Base-by-base conservation (phyloP, 2,113 vertebrate genomes). In the Silurus meridionalis region DNA sequence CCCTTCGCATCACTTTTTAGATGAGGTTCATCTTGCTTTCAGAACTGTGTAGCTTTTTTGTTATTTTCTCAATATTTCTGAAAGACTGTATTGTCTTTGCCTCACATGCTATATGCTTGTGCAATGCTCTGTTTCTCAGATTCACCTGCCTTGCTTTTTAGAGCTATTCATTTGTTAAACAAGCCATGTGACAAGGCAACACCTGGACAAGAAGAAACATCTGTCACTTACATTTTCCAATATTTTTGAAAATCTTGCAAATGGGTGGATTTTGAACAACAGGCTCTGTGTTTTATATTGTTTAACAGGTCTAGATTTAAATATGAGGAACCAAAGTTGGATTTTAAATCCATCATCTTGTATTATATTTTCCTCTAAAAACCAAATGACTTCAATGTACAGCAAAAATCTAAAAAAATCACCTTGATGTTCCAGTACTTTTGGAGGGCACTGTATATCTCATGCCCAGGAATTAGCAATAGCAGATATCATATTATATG, bases 401-500 rank as follows among this genome's bases (percentile, higher is more conserved):
- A 69, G 67, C 1, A 69, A 37, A 69, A 74, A 74, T 37, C 1
- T 9, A 74, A 23, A 50, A 9, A 10, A 74, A 21, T 74, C 19
- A 5, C 3, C 21, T 53, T 53, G 19, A 11, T n/a, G 5, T 53
- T 14, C 5, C 0, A 55, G 25, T 53, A n/a, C 11, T 15, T 77
- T 77, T 14, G 14, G 19, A 50, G 17, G 37, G 17, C 37, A 19
- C 17, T 50, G 48, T 52, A 46, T 48, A 58, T 71, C 10, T 21
- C 11, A 46, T 85, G 28, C 58, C 57, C 81, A 23, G 46, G 61
- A 37, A 82, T 25, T 25, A 78, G 17, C 13, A 57, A 52, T 48
- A 55, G 57, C 61, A 52, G 21, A 74, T 50, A 48, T 37, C n/a
- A 52, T 78, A 66, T 86, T 55, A 77, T 84, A 64, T 78, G 21